phyloP scores from a whole-genome alignment of 2,113 vertebrate species.

The Hemicordylus capensis region DNA sequence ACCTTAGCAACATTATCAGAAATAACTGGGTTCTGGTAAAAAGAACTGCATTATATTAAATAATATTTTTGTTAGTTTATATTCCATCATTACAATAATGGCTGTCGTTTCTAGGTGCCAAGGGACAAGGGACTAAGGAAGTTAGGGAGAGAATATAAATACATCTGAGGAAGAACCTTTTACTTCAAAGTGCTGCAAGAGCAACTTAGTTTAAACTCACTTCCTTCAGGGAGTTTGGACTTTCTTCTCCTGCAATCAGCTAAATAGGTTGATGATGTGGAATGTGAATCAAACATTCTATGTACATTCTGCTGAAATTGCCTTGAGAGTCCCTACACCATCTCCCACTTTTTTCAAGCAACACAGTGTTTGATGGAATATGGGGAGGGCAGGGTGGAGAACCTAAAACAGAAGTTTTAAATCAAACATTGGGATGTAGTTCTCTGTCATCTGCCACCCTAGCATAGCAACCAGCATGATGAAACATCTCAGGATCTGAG shows the following conservation, averaged over 20 bases:
- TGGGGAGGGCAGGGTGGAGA: neutral
- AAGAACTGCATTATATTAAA: neutral
- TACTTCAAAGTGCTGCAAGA: slow-evolving; percentile 61
- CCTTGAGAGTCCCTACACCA: neutral
- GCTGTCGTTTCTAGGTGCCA: slow-evolving; percentile 15
- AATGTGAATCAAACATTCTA: slow-evolving; percentile 64
- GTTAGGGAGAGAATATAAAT: slow-evolving; percentile 48
- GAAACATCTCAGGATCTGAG: slow-evolving; percentile 46
- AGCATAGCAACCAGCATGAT: slow-evolving; percentile 41
- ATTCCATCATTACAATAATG: neutral
- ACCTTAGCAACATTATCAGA: too few relatives aligned
- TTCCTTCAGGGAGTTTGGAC: slow-evolving; percentile 61
- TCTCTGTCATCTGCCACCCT: slow-evolving; percentile 44
- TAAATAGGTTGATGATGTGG: slow-evolving; percentile 62
- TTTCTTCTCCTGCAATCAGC: slow-evolving; percentile 63
- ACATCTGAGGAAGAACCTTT: slow-evolving; percentile 57
- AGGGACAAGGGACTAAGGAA: slow-evolving; percentile 16
- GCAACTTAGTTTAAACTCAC: slow-evolving; percentile 64
- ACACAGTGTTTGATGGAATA: slow-evolving; percentile 19
- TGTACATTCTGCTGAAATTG: slow-evolving; percentile 52
- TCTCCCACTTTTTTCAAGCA: slow-evolving; percentile 26
- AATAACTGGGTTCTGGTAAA: too few relatives aligned
- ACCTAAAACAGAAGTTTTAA: slow-evolving; percentile 52
- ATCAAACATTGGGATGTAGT: slow-evolving; percentile 35
- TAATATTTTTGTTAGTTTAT: neutral